Evolutionary conservation across 2,888 invertebrate species (phyloP).

Genomic region (Myathropa florea): DNA sequence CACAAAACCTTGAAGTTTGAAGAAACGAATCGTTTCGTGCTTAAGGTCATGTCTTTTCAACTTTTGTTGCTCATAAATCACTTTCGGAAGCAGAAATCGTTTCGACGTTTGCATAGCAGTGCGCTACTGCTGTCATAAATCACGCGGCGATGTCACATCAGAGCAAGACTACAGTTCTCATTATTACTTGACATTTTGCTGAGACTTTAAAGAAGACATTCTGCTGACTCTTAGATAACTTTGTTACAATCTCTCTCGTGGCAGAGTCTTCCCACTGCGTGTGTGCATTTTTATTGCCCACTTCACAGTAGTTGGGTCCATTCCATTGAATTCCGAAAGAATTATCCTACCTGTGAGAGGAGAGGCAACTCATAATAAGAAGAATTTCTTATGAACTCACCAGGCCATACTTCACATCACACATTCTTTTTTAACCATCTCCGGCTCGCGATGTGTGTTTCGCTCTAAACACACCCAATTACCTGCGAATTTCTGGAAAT

Average conservation of each 20-base stretch:
- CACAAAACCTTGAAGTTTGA: neutral
- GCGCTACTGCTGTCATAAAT: neutral
- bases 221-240: neutral
- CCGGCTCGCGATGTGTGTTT: conserved; percentile 51
- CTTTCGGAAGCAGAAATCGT: neutral
- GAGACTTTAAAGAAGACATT: neutral
- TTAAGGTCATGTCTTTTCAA: neutral
- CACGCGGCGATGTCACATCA: neutral
- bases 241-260: neutral
- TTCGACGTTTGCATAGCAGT: neutral
- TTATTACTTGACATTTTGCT: neutral
- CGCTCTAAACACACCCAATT: conserved; percentile 53
- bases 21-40: neutral
- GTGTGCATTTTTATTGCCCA: neutral
- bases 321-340: conserved; percentile 50
- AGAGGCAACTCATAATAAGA: neutral
- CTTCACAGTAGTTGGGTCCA: conserved; percentile 43
- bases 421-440: conserved; percentile 33
- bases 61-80: neutral
- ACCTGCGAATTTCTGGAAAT: conserved; percentile 53
- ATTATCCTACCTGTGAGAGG: conserved; percentile 26
- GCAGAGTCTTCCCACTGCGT: neutral
- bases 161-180: neutral
- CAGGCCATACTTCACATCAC: conserved; percentile 14
- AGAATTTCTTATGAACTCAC: conserved; percentile 24